Evolutionary conservation across 2,888 invertebrate species (phyloP).

Genomic region (Drosophila neutralis): DNA sequence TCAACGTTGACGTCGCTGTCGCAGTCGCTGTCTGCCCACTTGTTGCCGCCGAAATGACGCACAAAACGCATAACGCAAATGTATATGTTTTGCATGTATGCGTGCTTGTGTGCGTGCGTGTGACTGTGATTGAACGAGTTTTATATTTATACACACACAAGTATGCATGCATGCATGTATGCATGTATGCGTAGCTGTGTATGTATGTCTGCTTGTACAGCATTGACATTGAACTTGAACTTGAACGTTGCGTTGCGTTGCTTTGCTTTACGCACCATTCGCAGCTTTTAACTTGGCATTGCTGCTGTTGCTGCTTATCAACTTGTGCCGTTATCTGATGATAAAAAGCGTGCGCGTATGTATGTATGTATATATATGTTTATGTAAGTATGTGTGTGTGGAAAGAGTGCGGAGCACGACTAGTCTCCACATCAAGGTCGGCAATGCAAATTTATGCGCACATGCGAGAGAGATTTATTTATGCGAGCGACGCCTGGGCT

Average conservation of each 20-base stretch:
- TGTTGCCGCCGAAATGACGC: conserved; percentile 70
- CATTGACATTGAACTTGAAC: conserved; percentile 78
- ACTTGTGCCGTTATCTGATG: conserved; percentile 64
- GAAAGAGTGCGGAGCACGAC: conserved; percentile 1
- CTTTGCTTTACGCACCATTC: conserved; percentile 57
- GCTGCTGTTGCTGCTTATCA: conserved; percentile 55
- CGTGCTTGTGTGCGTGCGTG: conserved; percentile 23
- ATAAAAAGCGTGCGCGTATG: conserved; percentile 30
- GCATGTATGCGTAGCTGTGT: conserved; percentile 46
- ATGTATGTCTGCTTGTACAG: conserved; percentile 33
- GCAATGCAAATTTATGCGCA: conserved; percentile 73
- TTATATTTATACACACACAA: conserved; percentile 43
- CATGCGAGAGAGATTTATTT: conserved; percentile 73
- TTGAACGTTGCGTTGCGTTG: conserved; percentile 50
- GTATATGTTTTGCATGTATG: conserved; percentile 32
- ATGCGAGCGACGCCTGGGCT: conserved; percentile 62
- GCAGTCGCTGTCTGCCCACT: conserved; percentile 58
- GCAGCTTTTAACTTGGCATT: conserved; percentile 23
- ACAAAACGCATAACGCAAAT: conserved; percentile 65
- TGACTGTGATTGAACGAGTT: conserved; percentile 71
- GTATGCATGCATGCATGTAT: conserved; percentile 2
- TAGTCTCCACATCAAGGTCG: conserved; percentile 55
- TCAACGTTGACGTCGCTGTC: conserved; percentile 27
- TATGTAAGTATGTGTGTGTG: neutral
- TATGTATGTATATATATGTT: neutral